Evolutionary conservation across 2,797 vertebrate genomes (phyloP).

Genomic region (Allobates femoralis): DNA sequence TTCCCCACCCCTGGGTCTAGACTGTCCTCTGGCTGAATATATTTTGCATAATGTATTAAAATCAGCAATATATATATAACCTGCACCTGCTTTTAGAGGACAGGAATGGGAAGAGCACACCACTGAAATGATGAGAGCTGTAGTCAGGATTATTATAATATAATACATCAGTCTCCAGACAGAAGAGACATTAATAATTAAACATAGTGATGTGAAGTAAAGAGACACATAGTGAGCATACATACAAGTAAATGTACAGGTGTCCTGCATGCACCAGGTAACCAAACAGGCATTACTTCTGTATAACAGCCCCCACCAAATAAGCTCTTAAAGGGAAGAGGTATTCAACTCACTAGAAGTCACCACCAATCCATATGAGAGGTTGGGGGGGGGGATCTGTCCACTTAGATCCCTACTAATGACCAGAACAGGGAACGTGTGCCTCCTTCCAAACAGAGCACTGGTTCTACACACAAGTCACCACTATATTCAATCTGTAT

Average conservation of each 20-base stretch:
- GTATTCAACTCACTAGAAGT: too few relatives aligned
- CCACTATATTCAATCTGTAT: too few relatives aligned
- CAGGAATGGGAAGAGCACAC: not conserved
- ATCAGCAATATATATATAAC: not conserved
- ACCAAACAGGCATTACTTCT: not conserved
- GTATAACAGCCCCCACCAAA: not conserved
- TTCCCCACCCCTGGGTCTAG: too few relatives aligned
- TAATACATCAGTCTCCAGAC: not conserved
- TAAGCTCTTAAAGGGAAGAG: too few relatives aligned
- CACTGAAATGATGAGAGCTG: too few relatives aligned
- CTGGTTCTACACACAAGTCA: too few relatives aligned
- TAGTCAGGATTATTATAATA: not conserved
- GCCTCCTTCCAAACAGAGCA: too few relatives aligned
- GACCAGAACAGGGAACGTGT: too few relatives aligned
- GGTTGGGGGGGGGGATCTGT: too few relatives aligned
- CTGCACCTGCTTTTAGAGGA: not conserved
- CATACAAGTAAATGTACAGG: not conserved
- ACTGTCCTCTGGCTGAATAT: not conserved
- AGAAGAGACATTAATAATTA: not conserved
- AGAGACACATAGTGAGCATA: not conserved
- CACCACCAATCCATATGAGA: too few relatives aligned
- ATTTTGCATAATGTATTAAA: not conserved
- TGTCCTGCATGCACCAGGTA: not conserved
- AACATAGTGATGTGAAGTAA: too few relatives aligned
- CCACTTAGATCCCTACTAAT: too few relatives aligned